These are phyloP conservation scores for Globia sparganii DNA, from an alignment of 2,888 invertebrate species.

Conservation along the genomic window DNA sequence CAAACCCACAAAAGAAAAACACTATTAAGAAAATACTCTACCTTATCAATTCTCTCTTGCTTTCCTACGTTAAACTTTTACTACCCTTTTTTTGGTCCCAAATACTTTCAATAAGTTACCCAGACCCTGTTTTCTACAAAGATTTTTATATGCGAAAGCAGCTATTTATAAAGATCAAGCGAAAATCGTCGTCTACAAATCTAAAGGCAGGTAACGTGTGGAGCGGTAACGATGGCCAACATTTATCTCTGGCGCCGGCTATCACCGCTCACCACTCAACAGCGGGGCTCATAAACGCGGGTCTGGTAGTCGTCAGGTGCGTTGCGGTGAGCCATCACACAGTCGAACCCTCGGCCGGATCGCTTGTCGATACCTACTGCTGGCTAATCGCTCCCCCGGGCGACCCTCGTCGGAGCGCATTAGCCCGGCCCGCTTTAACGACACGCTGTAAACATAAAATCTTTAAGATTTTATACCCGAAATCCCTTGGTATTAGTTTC, in stretches of 20 bases:
- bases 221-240: conserved; percentile 66
- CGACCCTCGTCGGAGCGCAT: conserved; percentile 65
- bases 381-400: conserved; percentile 72
- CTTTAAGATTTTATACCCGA: conserved; percentile 56
- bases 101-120: conserved; percentile 56
- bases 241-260: conserved; percentile 73
- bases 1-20: conserved; percentile 42
- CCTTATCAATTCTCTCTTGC: conserved; percentile 42
- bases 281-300: conserved; percentile 61
- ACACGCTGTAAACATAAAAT: conserved; percentile 62
- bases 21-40: conserved; percentile 18
- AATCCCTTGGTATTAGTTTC: conserved; percentile 45
- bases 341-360: conserved; percentile 50
- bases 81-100: conserved; percentile 43
- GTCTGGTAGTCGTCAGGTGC: conserved; percentile 68
- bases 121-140: conserved; percentile 42
- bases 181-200: conserved; percentile 74
- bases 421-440: conserved; percentile 67
- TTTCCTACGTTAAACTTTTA: conserved; percentile 50
- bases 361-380: conserved; percentile 68
- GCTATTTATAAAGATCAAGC: conserved; percentile 66
- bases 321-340: conserved; percentile 63
- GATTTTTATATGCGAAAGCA: conserved; percentile 55
- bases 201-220: conserved; percentile 66
- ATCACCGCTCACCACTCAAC: conserved; percentile 69